Conservation (phyloP, 2,113 vertebrate species). For the Turdus rufiventris region DNA sequence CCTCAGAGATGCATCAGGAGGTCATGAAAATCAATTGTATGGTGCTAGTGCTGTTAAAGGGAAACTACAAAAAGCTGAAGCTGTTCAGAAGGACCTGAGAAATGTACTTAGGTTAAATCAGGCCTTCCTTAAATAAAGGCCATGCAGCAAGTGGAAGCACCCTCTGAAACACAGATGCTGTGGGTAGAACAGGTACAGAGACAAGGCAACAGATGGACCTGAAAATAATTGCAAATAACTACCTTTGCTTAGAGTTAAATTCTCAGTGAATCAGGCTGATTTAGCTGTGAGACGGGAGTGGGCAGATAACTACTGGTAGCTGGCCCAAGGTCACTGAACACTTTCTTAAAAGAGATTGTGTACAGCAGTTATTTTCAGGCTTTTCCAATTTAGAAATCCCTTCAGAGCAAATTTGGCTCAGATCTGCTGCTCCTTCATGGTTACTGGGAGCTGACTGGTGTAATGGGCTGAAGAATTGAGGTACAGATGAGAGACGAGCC, state of each 20-base stretch:
- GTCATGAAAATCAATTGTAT: not conserved
- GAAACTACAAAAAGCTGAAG: not conserved
- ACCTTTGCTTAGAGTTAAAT: not conserved
- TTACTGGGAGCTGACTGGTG: not conserved
- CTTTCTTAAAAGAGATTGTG: not conserved
- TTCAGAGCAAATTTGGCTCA: not conserved
- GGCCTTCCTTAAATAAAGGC: not conserved
- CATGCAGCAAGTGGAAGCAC: not conserved
- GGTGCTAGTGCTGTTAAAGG: not conserved
- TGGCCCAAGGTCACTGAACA: not conserved
- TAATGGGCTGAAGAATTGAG: not conserved
- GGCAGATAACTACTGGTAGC: not conserved
- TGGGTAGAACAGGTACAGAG: not conserved
- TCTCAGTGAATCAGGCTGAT: not conserved
- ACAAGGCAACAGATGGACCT: not conserved
- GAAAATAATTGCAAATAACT: not conserved
- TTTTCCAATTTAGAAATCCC: not conserved
- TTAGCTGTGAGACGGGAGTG: not conserved
- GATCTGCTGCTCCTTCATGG: not conserved
- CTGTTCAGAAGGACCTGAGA: not conserved
- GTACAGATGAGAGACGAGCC: not conserved
- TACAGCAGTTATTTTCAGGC: not conserved
- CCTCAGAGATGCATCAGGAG: not conserved
- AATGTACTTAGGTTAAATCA: not conserved
- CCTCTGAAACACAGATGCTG: not conserved